These are phyloP conservation scores for Zaprionus ghesquierei DNA, from an alignment of 1,140 invertebrate species.

Conservation along the genomic window DNA sequence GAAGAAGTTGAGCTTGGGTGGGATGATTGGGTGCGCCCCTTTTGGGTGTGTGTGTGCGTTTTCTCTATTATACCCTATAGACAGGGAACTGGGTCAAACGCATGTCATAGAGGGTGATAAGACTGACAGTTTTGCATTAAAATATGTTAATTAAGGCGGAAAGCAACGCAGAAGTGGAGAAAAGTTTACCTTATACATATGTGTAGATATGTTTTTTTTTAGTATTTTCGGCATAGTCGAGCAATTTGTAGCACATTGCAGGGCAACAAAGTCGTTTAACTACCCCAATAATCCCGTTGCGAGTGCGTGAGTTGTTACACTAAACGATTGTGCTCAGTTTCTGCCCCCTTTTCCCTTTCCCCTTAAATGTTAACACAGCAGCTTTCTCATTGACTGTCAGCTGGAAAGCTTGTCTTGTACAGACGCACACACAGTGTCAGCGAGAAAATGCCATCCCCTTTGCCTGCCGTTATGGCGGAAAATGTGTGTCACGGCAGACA, in stretches of 20 bases:
- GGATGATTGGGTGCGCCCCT: slow-evolving; percentile 15
- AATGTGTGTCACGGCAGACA: slow-evolving; percentile 34
- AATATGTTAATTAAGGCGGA: neutral
- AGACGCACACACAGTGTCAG: neutral
- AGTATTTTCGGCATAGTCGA: neutral
- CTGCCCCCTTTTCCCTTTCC: neutral
- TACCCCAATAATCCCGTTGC: slow-evolving; percentile 6
- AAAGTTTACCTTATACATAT: neutral
- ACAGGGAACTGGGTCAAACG: neutral
- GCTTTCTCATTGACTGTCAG: slow-evolving; percentile 9
- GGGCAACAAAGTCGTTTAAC: neutral
- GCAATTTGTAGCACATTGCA: neutral
- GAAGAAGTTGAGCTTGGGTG: neutral
- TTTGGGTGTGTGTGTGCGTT: neutral
- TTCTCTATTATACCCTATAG: neutral
- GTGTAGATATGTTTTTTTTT: neutral
- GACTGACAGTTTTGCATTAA: neutral
- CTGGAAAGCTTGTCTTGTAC: slow-evolving; percentile 6
- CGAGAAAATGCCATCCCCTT: neutral
- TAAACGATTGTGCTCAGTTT: slow-evolving; percentile 7
- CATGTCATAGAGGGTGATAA: neutral
- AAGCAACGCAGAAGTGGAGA: neutral
- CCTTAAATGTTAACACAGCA: slow-evolving; percentile 5
- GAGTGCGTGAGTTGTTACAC: slow-evolving; percentile 34
- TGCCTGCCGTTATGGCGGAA: neutral